Conservation (phyloP, 2,888 invertebrate genomes). For the Dynastes tityus region DNA sequence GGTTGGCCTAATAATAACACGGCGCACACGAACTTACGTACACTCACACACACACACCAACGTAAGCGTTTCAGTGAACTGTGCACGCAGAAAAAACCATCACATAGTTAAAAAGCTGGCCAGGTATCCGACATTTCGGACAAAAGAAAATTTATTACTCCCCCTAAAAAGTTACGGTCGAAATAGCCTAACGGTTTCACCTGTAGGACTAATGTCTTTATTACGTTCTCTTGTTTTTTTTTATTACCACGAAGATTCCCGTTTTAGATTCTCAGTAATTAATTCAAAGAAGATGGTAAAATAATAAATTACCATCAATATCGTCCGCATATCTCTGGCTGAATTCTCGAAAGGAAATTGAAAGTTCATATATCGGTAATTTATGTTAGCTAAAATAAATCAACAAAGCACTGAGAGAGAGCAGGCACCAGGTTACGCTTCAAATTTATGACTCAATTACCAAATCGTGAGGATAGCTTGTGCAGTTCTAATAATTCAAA, state of each 20-base stretch:
- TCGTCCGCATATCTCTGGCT: background rate
- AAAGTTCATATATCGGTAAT: conserved; percentile 52
- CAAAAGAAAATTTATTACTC: conserved; percentile 65
- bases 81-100: conserved; percentile 25
- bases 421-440: conserved; percentile 53
- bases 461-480: conserved; percentile 59
- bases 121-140: conserved; percentile 57
- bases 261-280: conserved; percentile 8
- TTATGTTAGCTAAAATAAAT: conserved; percentile 57
- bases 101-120: conserved; percentile 45
- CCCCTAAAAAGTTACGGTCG: conserved; percentile 50
- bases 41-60: conserved; percentile 15
- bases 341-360: conserved; percentile 54
- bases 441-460: conserved; percentile 60
- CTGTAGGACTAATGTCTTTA: conserved; percentile 46
- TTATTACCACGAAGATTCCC: conserved; percentile 1
- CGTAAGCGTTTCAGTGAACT: conserved; percentile 13
- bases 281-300: background rate
- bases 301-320: background rate
- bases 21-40: background rate
- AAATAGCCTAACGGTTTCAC: conserved; percentile 63
- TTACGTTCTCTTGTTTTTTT: conserved; percentile 25
- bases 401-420: conserved; percentile 55
- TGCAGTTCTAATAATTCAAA: conserved; percentile 48
- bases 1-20: conserved; percentile 34